These are phyloP conservation scores for Drosophila infuscata DNA, from an alignment of 2,888 invertebrate species.

Conservation along the genomic window DNA sequence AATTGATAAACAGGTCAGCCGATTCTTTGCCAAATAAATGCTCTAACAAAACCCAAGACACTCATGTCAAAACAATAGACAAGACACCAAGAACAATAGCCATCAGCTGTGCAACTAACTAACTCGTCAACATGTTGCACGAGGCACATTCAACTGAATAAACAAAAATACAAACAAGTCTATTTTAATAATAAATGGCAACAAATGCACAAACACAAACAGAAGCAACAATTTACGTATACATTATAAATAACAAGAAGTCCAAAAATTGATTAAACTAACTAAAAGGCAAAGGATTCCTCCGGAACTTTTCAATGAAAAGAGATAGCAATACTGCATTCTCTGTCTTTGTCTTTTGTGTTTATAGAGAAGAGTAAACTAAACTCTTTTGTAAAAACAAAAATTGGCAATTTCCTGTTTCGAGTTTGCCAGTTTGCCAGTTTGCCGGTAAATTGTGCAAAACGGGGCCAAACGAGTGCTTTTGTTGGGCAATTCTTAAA, in stretches of 20 bases:
- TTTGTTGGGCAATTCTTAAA: conserved; percentile 34
- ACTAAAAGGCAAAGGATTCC: conserved; percentile 7
- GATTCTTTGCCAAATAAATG: neutral
- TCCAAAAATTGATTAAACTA: conserved; percentile 43
- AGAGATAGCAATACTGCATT: conserved; percentile 1
- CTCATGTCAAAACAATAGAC: conserved; percentile 5
- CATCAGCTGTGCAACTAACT: conserved; percentile 10
- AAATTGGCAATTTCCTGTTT: conserved; percentile 16
- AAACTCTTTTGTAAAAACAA: conserved; percentile 38
- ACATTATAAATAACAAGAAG: conserved; percentile 39
- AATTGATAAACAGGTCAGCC: neutral
- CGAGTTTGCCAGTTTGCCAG: conserved; percentile 1
- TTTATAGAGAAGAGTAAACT: conserved; percentile 1
- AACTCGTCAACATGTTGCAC: conserved; percentile 40
- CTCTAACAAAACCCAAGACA: conserved; percentile 1
- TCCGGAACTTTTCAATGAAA: conserved; percentile 23
- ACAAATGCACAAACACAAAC: conserved; percentile 5
- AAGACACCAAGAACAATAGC: neutral
- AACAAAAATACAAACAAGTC: conserved; percentile 26
- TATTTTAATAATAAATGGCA: conserved; percentile 7
- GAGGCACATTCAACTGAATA: conserved; percentile 18
- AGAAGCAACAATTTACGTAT: conserved; percentile 15
- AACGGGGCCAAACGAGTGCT: conserved; percentile 32
- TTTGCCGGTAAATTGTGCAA: conserved; percentile 48
- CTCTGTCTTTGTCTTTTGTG: neutral